A percentile compares a stretch with the other conserved stretches of the same genome.
Evolutionary conservation across 2,113 vertebrate genomes (phyloP).

Genomic region (Lepus americanus): DNA sequence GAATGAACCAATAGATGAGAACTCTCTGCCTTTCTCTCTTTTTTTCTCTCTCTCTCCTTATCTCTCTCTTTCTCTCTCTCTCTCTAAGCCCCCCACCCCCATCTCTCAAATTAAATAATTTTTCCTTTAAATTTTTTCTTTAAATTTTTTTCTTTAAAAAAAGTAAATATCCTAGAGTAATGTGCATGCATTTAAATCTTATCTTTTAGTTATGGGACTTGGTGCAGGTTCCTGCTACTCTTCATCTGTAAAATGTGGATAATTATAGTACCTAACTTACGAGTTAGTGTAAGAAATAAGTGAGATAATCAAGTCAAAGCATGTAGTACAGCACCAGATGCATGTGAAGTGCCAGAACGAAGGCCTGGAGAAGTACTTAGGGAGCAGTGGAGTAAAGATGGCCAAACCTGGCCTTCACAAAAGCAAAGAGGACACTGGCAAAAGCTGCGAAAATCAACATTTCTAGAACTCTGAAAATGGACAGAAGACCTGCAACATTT

Average conservation of each 20-base stretch:
- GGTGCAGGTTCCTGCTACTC: neutral
- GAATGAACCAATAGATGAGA: too few species aligned
- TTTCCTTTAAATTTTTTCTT: too few species aligned
- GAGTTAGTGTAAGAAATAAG: too few species aligned
- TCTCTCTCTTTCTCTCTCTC: too few species aligned
- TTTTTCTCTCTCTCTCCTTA: too few species aligned
- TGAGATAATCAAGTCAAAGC: neutral
- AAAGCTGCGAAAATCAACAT: constrained; percentile 1
- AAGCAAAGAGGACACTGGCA: constrained; percentile 8
- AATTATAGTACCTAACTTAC: too few species aligned
- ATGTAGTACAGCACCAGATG: neutral
- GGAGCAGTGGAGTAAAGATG: neutral
- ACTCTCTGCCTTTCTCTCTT: too few species aligned
- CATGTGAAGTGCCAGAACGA: neutral
- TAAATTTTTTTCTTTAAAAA: too few species aligned
- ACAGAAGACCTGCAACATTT: neutral
- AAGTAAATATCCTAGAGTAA: neutral
- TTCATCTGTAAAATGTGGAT: too few species aligned
- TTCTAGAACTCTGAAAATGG: constrained; percentile 21
- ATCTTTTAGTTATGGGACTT: constrained; percentile 9
- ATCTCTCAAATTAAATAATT: too few species aligned
- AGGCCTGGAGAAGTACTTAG: neutral
- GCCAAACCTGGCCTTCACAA: neutral
- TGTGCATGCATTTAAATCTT: constrained; percentile 15
- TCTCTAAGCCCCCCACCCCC: too few species aligned